Percentiles rank a stretch among this genome's conserved stretches.
These are phyloP conservation scores for Sturnus vulgaris DNA, from an alignment of 2,113 vertebrate genomes.

Conservation along the genomic window DNA sequence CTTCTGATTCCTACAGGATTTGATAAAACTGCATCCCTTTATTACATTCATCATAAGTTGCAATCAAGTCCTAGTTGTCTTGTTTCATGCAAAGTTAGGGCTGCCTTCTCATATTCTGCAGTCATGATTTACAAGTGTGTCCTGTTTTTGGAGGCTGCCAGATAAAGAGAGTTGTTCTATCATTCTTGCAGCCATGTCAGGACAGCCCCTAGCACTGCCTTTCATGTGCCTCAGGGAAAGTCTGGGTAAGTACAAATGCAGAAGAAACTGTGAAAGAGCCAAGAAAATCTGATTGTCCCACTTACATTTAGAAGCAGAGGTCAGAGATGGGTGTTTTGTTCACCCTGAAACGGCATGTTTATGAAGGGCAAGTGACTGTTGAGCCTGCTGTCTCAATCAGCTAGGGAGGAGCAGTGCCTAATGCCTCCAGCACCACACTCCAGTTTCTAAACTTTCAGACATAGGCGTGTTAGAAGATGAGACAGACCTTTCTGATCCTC, in stretches of 20 bases:
- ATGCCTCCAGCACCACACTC: neutral
- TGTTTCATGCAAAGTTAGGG: neutral
- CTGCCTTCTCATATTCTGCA: neutral
- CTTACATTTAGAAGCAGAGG: neutral
- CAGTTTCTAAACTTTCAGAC: neutral
- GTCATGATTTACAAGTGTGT: neutral
- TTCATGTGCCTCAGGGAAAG: neutral
- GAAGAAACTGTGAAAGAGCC: neutral
- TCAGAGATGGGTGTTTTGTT: neutral
- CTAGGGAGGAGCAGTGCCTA: neutral
- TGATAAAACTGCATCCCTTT: neutral
- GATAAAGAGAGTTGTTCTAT: neutral
- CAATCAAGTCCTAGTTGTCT: neutral
- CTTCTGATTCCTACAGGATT: neutral
- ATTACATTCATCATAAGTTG: neutral
- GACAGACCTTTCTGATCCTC: neutral
- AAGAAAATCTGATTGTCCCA: neutral
- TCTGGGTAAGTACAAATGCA: neutral
- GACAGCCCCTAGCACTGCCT: neutral
- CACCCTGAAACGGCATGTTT: neutral
- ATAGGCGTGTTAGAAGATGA: neutral
- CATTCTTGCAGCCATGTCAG: neutral
- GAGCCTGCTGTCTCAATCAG: neutral
- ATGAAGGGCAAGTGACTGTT: neutral
- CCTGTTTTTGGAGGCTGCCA: neutral